phyloP scores from a whole-genome alignment of 1,140 invertebrate genomes.

The Drosophila murphyi region DNA sequence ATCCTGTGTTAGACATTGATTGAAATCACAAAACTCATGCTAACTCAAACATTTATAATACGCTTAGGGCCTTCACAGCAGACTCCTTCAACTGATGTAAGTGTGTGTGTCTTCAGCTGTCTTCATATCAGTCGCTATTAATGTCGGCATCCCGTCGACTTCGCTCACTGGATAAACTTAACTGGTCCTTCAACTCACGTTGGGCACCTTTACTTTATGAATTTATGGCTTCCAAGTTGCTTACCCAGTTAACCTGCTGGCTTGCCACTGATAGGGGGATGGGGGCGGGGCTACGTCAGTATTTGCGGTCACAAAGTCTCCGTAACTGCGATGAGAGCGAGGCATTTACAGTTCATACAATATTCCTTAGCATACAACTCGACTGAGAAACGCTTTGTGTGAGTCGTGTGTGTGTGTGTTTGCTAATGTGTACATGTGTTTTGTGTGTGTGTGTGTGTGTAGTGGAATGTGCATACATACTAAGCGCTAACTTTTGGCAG shows the following conservation, averaged over 20 bases:
- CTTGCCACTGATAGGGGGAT: conserved; percentile 2
- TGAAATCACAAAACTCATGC: neutral
- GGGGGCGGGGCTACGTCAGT: conserved; percentile 37
- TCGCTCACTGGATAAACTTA: conserved; percentile 52
- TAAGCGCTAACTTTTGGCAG: conserved; percentile 70
- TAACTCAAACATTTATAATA: conserved; percentile 15
- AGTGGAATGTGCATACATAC: conserved; percentile 53
- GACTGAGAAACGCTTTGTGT: conserved; percentile 19
- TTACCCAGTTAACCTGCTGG: conserved; percentile 71
- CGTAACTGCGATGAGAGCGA: conserved; percentile 37
- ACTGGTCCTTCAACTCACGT: conserved; percentile 21
- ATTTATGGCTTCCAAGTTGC: conserved; percentile 73
- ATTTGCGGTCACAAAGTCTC: conserved; percentile 65
- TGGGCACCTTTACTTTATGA: conserved; percentile 49
- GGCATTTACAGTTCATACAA: conserved; percentile 70
- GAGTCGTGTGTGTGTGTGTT: neutral
- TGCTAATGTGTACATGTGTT: neutral
- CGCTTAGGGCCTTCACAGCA: neutral
- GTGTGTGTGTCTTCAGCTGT: conserved; percentile 30
- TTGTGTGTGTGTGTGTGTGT: conserved; percentile 27
- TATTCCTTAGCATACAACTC: conserved; percentile 69
- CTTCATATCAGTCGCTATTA: conserved; percentile 67
- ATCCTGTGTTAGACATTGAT: conserved; percentile 11
- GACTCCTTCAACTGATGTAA: conserved; percentile 8
- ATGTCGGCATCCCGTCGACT: conserved; percentile 68